Conservation (phyloP, 1,140 invertebrate species). For the Drosophila orena region DNA sequence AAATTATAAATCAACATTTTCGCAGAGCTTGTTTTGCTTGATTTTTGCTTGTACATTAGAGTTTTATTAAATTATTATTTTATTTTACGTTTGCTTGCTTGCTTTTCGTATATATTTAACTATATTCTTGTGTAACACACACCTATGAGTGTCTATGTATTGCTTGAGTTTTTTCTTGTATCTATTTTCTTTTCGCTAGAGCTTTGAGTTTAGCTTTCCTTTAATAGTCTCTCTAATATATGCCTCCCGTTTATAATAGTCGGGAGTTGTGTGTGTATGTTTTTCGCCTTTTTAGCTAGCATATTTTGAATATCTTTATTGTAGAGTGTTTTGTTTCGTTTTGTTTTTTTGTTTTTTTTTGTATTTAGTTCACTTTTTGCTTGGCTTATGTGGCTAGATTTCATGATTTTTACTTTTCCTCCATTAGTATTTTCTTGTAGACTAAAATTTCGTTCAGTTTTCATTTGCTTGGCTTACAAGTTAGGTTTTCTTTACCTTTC, state of each 20-base stretch:
- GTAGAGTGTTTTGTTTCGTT: slow-evolving; percentile 46
- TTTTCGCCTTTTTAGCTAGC: slow-evolving; percentile 64
- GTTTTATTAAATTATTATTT: slow-evolving; percentile 44
- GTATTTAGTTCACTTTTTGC: slow-evolving; percentile 60
- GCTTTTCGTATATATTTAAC: slow-evolving; percentile 62
- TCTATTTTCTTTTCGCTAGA: slow-evolving; percentile 53
- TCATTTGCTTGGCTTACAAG: slow-evolving; percentile 67
- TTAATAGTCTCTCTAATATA: slow-evolving; percentile 65
- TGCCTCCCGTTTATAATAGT: slow-evolving; percentile 45
- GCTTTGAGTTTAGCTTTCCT: slow-evolving; percentile 51
- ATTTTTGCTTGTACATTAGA: slow-evolving; percentile 39
- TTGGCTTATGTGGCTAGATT: slow-evolving; percentile 53
- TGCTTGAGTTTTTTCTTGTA: slow-evolving; percentile 66
- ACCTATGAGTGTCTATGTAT: slow-evolving; percentile 81
- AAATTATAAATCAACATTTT: slow-evolving; percentile 48
- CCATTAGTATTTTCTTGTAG: slow-evolving; percentile 47
- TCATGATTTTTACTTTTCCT: slow-evolving; percentile 19
- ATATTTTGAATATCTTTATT: slow-evolving; percentile 82
- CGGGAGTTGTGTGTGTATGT: slow-evolving; percentile 51
- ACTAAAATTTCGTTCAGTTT: slow-evolving; percentile 80
- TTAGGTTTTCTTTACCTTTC: slow-evolving; percentile 24
- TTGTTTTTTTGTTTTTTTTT: slow-evolving; percentile 33
- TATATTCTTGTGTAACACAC: slow-evolving; percentile 78
- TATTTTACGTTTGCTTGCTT: slow-evolving; percentile 28
- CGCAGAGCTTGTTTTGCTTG: slow-evolving; percentile 45